phyloP scores from a whole-genome alignment of 2,888 invertebrate species.

The Drosophila meridionalis region DNA sequence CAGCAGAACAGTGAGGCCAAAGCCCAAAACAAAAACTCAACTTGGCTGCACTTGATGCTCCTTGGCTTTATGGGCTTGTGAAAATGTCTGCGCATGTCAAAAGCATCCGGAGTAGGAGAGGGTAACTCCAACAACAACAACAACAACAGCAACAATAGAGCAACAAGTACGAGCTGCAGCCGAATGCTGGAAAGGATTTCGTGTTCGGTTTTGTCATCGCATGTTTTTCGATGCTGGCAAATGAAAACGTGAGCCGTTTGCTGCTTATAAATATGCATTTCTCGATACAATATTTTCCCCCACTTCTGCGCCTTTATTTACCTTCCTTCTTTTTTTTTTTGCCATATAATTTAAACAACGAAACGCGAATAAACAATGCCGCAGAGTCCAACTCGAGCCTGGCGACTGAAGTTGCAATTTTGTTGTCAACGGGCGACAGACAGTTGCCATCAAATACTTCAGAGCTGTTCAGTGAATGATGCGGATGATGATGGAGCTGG shows the following conservation, averaged over 20 bases:
- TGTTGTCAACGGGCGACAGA: conserved; percentile 68
- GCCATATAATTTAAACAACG: conserved; percentile 74
- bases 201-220: conserved; percentile 82
- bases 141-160: conserved; percentile 28
- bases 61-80: conserved; percentile 74
- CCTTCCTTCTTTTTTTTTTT: conserved; percentile 25
- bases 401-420: conserved; percentile 76
- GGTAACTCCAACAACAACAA: conserved; percentile 3
- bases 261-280: conserved; percentile 78
- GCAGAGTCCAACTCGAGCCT: conserved; percentile 19
- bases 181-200: conserved; percentile 70
- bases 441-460: conserved; percentile 78
- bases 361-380: conserved; percentile 74
- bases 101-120: conserved; percentile 43
- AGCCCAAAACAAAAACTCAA: conserved; percentile 20
- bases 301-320: conserved; percentile 23
- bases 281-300: conserved; percentile 49
- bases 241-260: conserved; percentile 74
- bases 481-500: conserved; percentile 29
- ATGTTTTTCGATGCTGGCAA: conserved; percentile 67
- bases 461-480: conserved; percentile 38
- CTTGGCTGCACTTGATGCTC: conserved; percentile 72
- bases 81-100: conserved; percentile 79
- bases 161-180: conserved; percentile 24
- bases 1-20: conserved; percentile 23